phyloP scores from a whole-genome alignment of 2,113 vertebrate species.

The Semicossyphus pulcher region DNA sequence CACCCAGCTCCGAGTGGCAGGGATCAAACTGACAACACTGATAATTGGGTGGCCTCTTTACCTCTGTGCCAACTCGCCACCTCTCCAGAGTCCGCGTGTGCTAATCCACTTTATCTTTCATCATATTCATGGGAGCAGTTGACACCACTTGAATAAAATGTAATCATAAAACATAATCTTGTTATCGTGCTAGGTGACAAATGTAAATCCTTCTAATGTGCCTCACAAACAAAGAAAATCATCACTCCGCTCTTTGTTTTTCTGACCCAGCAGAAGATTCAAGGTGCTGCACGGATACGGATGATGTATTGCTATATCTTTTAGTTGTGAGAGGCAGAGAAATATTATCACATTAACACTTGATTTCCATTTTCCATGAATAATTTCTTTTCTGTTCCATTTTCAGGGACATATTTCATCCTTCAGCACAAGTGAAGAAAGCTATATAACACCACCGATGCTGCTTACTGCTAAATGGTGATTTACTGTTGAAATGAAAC shows the following conservation, averaged over 20 bases:
- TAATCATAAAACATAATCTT: conserved; percentile 64
- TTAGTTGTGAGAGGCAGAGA: conserved; percentile 69
- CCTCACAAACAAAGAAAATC: conserved; percentile 53
- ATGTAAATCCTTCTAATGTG: conserved; percentile 56
- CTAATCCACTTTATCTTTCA: conserved; percentile 57
- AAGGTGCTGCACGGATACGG: conserved; percentile 49
- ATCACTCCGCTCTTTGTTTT: conserved; percentile 45
- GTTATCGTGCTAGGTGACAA: conserved; percentile 48
- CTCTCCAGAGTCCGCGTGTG: conserved; percentile 33
- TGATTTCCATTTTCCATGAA: conserved; percentile 79
- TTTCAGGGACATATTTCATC: conserved; percentile 68
- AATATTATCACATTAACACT: conserved; percentile 80
- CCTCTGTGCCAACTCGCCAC: conserved; percentile 38
- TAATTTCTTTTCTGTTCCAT: conserved; percentile 71
- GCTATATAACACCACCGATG: conserved; percentile 45
- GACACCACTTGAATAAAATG: conserved; percentile 52
- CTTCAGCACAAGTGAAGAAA: conserved; percentile 56
- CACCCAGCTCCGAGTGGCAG: conserved; percentile 22
- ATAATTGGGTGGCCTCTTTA: conserved; percentile 59
- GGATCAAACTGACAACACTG: conserved; percentile 50
- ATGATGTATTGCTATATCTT: conserved; percentile 68
- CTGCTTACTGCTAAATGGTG: conserved; percentile 58
- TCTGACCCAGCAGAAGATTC: conserved; percentile 43
- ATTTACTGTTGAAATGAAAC: conserved; percentile 64
- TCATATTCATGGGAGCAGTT: conserved; percentile 34